Base-by-base conservation (phyloP, 2,797 vertebrate species). In the Hippoglossus hippoglossus region DNA sequence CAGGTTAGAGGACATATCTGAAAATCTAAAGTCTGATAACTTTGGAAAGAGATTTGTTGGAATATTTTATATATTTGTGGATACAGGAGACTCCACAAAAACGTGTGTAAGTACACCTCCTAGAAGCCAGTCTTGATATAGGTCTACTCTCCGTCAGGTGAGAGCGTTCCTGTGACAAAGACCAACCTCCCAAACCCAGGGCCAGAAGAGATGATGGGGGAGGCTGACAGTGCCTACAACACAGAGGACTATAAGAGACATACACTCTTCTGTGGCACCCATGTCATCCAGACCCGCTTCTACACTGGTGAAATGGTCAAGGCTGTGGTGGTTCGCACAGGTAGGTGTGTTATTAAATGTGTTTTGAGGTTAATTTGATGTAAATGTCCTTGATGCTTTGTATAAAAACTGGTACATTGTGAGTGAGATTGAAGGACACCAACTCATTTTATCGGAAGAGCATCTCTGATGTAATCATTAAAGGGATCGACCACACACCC, bases 141-240 rank as follows among this genome's bases (percentile, higher is more conserved):
- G 2, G 1, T 56, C 22, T 70, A 1, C 25, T 22, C 12, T 50
- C 18, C 9, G 19, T 74, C 66, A 99, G 98, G 98, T 83, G 98
- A 99, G 89, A 99, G 98, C 54, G 97, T 99, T 90, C 98, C 98
- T 1, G 97, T 99, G 78, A 99, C 97, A 63, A 99, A 99, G 92
- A 99, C 96, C 64, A 98, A 96, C 89, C 95, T 99, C 78, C 98
- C 97, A 54, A 96, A 97, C 87, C 96, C 96, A 39, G 69, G 81
- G 0, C 89, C 92, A 63, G 95, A 91, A 61, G 91, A 94, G 0
- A 95, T 89, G 10, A 64, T 24, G 2, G 94, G 89, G 44, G 94
- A 91, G 60, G 91, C 83, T 57, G 89, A 93, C 46, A 87, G 87
- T 76, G 82, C 91, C 52, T 99, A 98, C 85, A 95, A 84, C 77